Base-by-base conservation (phyloP, 2,797 vertebrate species). In the Neosalanx taihuensis region DNA sequence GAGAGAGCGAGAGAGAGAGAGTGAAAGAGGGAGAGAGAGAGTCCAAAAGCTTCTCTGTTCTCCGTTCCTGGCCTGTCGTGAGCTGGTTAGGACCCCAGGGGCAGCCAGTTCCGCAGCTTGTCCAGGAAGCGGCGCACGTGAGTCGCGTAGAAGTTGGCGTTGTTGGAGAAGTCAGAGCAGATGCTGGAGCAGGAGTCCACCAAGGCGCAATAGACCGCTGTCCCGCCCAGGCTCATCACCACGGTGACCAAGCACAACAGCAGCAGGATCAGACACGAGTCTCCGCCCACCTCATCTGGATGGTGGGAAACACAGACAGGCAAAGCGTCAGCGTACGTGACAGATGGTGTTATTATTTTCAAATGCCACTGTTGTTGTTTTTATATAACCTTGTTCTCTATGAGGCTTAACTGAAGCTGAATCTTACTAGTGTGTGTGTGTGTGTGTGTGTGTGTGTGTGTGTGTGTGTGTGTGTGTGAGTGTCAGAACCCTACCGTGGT, bases 141-240 rank as follows among this genome's bases (percentile, higher is more conserved):
- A 1, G 89, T 89, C 64, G 94, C 89, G 83, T 96, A 99, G 85
- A 97, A 97, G 87, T 98, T 94, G 79, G 95, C 57, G 73, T 98
- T 98, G 78, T 86, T 85, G 30, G 95, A 91, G 90, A 99, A 99
- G 69, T 99, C 96, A 4, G 86, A 92, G 86, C 97, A 99, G 68
- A 98, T 94, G 58, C 92, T 95, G 51, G 97, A 96, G 85, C 94
- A 93, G 33, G 91, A 88, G 85, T 95, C 94, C 70, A 92, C 96
- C 79, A 98, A 88, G 68, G 93, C 92, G 87, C 97, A 99, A 91
- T 97, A 98, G 72, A 99, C 71, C 0, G 96, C 95, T 2, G 97
- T 99, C 73, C 96, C 95, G 10, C 95, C 95, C 13, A 98, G 82
- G 76, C 97, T 99, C 62, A 98, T 94, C 89, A 97, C 93, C 87